phyloP scores from a whole-genome alignment of 2,113 vertebrate species.

The Macroglossus sobrinus region DNA sequence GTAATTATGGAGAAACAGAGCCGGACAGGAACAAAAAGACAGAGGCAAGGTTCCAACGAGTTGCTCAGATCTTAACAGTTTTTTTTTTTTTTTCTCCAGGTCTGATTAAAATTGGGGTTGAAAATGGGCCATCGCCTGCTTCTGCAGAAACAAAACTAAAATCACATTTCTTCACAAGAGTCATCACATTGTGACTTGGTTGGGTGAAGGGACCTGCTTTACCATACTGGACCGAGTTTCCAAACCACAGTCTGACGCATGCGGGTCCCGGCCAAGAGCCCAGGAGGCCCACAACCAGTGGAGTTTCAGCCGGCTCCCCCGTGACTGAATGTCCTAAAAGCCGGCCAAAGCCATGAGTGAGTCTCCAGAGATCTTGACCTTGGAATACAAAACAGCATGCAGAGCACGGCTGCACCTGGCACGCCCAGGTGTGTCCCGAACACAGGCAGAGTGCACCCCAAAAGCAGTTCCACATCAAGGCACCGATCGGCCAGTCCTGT shows the following conservation, averaged over 20 bases:
- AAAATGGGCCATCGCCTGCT: not conserved
- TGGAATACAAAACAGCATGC: not conserved
- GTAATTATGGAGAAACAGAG: not conserved
- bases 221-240: not conserved
- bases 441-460: not conserved
- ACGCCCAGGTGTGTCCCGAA: no score
- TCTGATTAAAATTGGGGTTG: not conserved
- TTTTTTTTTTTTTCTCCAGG: not conserved
- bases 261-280: not conserved
- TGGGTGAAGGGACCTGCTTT: not conserved
- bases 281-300: not conserved
- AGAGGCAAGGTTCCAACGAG: not conserved
- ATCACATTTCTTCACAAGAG: not conserved
- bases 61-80: not conserved
- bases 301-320: not conserved
- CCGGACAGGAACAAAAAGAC: slow-evolving; percentile 8
- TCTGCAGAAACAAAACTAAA: not conserved
- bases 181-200: not conserved
- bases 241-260: rapidly evolving
- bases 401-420: not conserved
- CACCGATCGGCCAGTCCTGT: no score
- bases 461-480: no score
- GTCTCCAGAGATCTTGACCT: not conserved
- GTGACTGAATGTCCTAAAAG: not conserved
- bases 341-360: not conserved